Percentiles rank a stretch among this genome's conserved stretches.
phyloP scores from a whole-genome alignment of 2,888 invertebrate genomes.

The Latrodectus elegans region DNA sequence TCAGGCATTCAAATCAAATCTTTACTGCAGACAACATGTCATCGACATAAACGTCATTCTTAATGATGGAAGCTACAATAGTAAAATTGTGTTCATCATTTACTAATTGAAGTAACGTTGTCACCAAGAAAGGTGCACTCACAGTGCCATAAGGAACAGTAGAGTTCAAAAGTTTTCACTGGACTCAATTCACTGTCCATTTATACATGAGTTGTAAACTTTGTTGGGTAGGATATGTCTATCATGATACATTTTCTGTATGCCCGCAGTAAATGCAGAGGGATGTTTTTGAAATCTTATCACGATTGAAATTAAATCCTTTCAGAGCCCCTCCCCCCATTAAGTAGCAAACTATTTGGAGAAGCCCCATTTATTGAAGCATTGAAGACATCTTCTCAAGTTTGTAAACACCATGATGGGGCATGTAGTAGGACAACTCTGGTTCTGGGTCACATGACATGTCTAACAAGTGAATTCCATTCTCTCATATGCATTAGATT shows the following conservation, averaged over 20 bases:
- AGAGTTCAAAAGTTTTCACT: constrained; percentile 9
- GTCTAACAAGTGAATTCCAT: too few relatives aligned
- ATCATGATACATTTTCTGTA: constrained; percentile 4
- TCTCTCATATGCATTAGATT: too few relatives aligned
- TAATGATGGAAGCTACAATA: neutral
- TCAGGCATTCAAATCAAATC: neutral
- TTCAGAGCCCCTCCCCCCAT: neutral
- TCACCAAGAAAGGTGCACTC: constrained; percentile 8
- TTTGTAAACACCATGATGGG: too few relatives aligned
- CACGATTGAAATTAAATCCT: neutral
- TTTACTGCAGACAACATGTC: neutral
- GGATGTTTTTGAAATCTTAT: constrained; percentile 7
- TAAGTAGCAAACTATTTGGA: neutral
- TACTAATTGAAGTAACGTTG: neutral
- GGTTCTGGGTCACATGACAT: too few relatives aligned
- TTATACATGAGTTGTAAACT: too few relatives aligned
- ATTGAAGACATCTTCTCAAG: too few relatives aligned
- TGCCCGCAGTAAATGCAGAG: constrained; percentile 10
- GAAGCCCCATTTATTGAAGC: neutral
- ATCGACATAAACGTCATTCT: constrained; percentile 11
- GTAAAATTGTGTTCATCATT: neutral
- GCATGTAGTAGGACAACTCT: too few relatives aligned
- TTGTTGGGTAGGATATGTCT: neutral
- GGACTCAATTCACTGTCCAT: neutral
- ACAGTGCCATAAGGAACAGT: constrained; percentile 8